phyloP scores from a whole-genome alignment of 2,888 invertebrate species.

The Digitonthophagus gazella region DNA sequence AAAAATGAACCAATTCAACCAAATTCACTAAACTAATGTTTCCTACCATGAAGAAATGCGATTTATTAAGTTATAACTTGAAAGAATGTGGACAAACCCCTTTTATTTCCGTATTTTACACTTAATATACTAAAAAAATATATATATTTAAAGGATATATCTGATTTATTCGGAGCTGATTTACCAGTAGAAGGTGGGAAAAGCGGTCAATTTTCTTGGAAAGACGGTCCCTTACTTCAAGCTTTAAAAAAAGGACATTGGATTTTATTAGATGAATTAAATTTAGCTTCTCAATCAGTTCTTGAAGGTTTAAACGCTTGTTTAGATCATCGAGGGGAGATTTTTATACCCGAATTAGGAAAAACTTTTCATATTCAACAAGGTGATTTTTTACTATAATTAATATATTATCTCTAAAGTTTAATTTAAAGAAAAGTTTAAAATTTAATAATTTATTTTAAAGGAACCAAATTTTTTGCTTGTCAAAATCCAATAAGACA shows the following conservation, averaged over 20 bases:
- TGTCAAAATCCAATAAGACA: slow-evolving; percentile 97
- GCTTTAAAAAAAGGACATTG: slow-evolving; percentile 92
- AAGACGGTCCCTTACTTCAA: slow-evolving; percentile 91
- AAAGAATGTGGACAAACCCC: background rate
- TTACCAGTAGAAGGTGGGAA: slow-evolving; percentile 86
- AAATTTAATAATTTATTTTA: slow-evolving; percentile 21
- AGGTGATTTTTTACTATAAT: slow-evolving; percentile 23
- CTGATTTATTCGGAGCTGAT: slow-evolving; percentile 97
- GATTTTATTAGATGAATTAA: slow-evolving; percentile 97
- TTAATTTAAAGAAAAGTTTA: background rate
- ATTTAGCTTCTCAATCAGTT: slow-evolving; percentile 97
- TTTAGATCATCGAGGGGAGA: slow-evolving; percentile 94
- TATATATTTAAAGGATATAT: no score
- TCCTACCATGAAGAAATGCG: no score
- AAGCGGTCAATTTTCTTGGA: slow-evolving; percentile 90
- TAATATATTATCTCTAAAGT: background rate
- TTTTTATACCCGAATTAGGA: slow-evolving; percentile 93
- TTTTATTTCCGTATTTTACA: slow-evolving; percentile 50
- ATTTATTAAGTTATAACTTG: background rate
- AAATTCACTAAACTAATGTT: no score
- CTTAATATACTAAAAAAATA: no score
- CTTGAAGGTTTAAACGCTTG: slow-evolving; percentile 98
- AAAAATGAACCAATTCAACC: no score
- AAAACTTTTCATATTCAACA: slow-evolving; percentile 78
- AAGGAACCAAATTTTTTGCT: slow-evolving; percentile 87